Conservation (phyloP, 2,797 vertebrate species). For the Acipenser oxyrinchus region DNA sequence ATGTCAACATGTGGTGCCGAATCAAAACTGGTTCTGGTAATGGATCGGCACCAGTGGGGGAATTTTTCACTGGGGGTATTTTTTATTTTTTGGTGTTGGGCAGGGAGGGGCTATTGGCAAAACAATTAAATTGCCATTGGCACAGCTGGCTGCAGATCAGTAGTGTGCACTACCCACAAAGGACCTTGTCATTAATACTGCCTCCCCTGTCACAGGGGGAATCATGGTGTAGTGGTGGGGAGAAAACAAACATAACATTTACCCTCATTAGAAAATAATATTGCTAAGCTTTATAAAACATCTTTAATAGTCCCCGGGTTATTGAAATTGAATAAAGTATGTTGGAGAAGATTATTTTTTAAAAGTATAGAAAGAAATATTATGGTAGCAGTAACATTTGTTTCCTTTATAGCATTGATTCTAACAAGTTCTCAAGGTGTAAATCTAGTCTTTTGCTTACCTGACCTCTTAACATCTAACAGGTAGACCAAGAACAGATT, state of each 20-base stretch:
- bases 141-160: slow-evolving; percentile 11
- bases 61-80: too few relatives aligned
- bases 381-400: too few relatives aligned
- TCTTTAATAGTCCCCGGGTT: slow-evolving; percentile 15
- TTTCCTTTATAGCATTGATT: too few relatives aligned
- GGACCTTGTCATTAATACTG: slow-evolving; percentile 9
- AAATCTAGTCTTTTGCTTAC: too few relatives aligned
- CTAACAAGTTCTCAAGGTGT: too few relatives aligned
- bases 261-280: slow-evolving; percentile 26
- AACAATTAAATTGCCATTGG: not conserved
- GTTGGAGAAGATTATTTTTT: too few relatives aligned
- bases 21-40: too few relatives aligned
- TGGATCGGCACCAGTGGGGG: too few relatives aligned
- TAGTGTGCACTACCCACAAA: slow-evolving; percentile 3
- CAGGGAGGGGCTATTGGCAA: not conserved
- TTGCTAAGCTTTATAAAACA: slow-evolving; percentile 5
- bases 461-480: too few relatives aligned
- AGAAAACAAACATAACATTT: slow-evolving; percentile 24
- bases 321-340: not conserved
- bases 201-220: slow-evolving; percentile 6
- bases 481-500: too few relatives aligned
- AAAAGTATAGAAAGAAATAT: too few relatives aligned
- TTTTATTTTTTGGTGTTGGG: not conserved
- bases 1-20: too few relatives aligned
- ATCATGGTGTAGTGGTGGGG: slow-evolving; percentile 9